These are phyloP conservation scores for Scaptomyza montana DNA, from an alignment of 1,140 invertebrate genomes.

Conservation along the genomic window DNA sequence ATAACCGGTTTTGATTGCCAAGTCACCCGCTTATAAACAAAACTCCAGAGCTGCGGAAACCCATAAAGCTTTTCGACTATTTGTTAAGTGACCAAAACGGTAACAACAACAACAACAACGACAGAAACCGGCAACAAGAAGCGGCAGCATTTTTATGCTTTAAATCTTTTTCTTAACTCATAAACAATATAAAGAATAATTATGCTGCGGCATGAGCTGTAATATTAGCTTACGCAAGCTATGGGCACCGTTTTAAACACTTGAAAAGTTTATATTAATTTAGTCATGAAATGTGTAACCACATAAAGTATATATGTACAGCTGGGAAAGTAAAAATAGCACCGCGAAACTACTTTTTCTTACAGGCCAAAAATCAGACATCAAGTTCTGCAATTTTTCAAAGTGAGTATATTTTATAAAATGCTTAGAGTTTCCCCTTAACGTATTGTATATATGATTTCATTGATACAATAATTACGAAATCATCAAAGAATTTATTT, in stretches of 20 bases:
- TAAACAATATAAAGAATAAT: constrained; percentile 81
- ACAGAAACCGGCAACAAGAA: constrained; percentile 34
- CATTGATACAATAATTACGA: too few species aligned
- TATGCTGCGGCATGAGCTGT: constrained; percentile 67
- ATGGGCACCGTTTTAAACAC: neutral
- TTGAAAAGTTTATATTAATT: too few species aligned
- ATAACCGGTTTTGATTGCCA: constrained; percentile 79
- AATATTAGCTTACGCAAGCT: constrained; percentile 66
- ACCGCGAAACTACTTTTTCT: too few species aligned
- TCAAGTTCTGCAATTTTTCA: too few species aligned
- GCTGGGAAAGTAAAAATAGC: too few species aligned
- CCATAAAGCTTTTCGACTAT: constrained; percentile 77
- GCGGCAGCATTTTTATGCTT: constrained; percentile 23
- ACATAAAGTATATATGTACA: too few species aligned
- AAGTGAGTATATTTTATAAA: too few species aligned
- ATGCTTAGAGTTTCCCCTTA: too few species aligned
- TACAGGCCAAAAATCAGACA: too few species aligned
- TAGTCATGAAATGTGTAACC: too few species aligned
- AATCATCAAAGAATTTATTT: too few species aligned
- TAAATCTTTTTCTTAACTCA: constrained; percentile 51
- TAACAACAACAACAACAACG: constrained; percentile 61
- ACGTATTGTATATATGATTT: too few species aligned
- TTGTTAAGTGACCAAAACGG: constrained; percentile 79
- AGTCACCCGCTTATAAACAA: constrained; percentile 76
- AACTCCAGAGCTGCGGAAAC: constrained; percentile 59